phyloP scores from a whole-genome alignment of 1,140 invertebrate species.

The Calephelis nemesis region DNA sequence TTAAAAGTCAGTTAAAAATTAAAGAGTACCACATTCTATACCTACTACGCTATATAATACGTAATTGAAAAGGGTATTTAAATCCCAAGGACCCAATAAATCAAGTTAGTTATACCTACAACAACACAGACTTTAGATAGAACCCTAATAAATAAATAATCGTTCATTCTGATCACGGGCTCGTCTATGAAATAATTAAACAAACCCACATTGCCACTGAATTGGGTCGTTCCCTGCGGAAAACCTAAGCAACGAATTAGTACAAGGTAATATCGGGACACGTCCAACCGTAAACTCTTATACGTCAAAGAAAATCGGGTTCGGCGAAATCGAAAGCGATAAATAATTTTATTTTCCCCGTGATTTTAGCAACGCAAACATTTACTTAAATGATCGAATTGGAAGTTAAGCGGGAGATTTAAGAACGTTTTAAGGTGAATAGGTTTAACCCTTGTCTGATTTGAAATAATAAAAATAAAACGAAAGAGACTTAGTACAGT shows the following conservation, averaged over 20 bases:
- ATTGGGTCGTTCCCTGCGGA: constrained; percentile 18
- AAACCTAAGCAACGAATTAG: constrained; percentile 19
- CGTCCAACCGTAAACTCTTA: constrained; percentile 22
- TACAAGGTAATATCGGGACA: constrained; percentile 21
- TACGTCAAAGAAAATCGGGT: constrained; percentile 20
- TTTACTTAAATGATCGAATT: constrained; percentile 16
- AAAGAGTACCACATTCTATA: not conserved
- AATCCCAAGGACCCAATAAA: not conserved
- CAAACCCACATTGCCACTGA: constrained; percentile 24
- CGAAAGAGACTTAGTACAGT: no score
- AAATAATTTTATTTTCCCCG: constrained; percentile 15
- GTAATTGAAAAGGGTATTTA: no score
- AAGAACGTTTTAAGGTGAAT: constrained; percentile 1
- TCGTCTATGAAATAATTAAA: constrained; percentile 25
- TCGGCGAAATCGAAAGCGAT: constrained; percentile 17
- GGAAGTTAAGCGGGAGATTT: constrained; percentile 4
- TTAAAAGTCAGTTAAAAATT: not conserved
- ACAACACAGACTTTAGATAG: constrained; percentile 16
- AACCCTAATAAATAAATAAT: constrained; percentile 11
- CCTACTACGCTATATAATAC: not conserved
- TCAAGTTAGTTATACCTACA: not conserved
- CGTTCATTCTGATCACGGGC: constrained; percentile 18
- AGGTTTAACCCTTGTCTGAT: not conserved
- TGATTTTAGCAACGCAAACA: constrained; percentile 17
- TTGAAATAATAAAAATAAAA: not conserved